A percentile compares a stretch with the other conserved stretches of the same genome.
These are phyloP conservation scores for Diachasma alloeum DNA, from an alignment of 1,140 invertebrate species.

Conservation along the genomic window DNA sequence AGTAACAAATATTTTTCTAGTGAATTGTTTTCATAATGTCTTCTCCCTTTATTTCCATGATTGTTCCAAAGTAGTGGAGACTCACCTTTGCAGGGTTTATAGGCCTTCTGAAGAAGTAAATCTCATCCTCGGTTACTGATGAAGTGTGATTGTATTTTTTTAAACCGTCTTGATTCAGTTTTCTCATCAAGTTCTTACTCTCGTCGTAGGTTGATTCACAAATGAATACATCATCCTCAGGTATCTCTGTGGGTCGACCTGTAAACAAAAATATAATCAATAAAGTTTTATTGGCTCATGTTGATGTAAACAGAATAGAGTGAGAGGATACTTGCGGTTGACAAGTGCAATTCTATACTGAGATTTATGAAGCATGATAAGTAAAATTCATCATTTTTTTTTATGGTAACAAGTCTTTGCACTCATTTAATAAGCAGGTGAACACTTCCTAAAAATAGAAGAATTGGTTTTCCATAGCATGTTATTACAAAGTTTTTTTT, in stretches of 20 bases:
- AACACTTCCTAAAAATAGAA: too few species aligned
- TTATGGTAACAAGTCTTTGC: too few species aligned
- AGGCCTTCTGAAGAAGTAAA: conserved; percentile 85
- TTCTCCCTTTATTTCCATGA: not conserved
- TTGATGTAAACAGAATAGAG: too few species aligned
- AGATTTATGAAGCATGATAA: too few species aligned
- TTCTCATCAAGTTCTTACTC: conserved; percentile 80
- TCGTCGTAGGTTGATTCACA: conserved; percentile 95
- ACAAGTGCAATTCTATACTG: too few species aligned
- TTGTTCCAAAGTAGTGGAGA: conserved; percentile 36
- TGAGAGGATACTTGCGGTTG: too few species aligned
- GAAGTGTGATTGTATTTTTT: conserved; percentile 86
- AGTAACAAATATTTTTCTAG: not conserved
- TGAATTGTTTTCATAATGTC: not conserved
- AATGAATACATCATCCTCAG: conserved; percentile 91
- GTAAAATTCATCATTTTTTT: too few species aligned
- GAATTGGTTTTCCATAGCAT: too few species aligned
- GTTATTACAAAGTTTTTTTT: too few species aligned
- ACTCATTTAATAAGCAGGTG: too few species aligned
- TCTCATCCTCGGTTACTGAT: conserved; percentile 90
- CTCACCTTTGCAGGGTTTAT: conserved; percentile 78
- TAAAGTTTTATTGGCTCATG: too few species aligned
- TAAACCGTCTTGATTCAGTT: conserved; percentile 76
- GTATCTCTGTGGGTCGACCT: conserved; percentile 94
- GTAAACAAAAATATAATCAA: conserved; percentile 32